Base-by-base conservation (phyloP, 2,113 vertebrate species). In the Pelecanoides urinatrix region DNA sequence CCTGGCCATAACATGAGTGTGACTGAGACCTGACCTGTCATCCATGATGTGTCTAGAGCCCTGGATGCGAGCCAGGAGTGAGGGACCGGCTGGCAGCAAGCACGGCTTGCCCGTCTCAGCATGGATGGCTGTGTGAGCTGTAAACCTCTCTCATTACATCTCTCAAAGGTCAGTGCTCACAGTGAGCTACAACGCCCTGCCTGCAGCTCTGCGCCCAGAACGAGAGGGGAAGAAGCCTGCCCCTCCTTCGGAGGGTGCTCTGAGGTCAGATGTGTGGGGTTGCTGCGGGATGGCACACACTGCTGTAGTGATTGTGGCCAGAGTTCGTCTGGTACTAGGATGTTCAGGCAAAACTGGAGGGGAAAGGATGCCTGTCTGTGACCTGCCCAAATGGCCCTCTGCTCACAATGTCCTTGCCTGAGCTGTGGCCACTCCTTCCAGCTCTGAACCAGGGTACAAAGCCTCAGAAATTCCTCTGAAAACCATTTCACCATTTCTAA, bases 131-230 rank as follows among this genome's bases (percentile, higher is more conserved):
- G 56, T 21, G 16, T 44, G 77, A 92, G 47, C 86, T 89, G 68
- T 89, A 75, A 91, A 65, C 59, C 73, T 84, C 88, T 93, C 92
- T 91, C n/a, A 2, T 84, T 85, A 65, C 66, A 76, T 25, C 20
- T 94, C 36, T 77, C 73, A 87, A 89, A 94, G 86, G 89, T 82
- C 94, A 65, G 42, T 32, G 36, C 78, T 91, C 1, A 0, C 52
- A 67, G n/a, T 2, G 11, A 91, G 55, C 38, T 70, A 11, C 63
- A 77, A 2, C 0, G 1, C 45, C 50, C 36, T 68, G 59, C 83
- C 47, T 1, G 3, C 75, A 84, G 75, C 44, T 83, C 63, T 30
- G 45, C 0, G 0, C 40, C 26, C 47, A 74, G 29, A 84, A 45
- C 0, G 3, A 61, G 29, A 63, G 7, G 4, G 13, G 32, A 91